These are phyloP conservation scores for Tychaedon coryphoeus DNA, from an alignment of 2,113 vertebrate genomes.

Conservation along the genomic window DNA sequence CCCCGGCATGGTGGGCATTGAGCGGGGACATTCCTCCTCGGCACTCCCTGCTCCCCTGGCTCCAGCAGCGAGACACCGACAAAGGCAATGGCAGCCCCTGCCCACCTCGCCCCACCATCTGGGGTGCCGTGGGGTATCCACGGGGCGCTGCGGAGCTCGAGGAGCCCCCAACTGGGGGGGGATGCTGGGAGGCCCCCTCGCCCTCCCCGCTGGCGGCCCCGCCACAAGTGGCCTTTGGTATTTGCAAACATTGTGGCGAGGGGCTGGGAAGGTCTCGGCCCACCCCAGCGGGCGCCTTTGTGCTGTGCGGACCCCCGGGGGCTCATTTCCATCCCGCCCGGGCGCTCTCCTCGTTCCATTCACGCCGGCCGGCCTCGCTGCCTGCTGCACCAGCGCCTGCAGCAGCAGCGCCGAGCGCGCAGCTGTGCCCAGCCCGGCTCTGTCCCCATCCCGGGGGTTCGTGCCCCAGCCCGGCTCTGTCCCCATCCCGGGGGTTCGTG, in stretches of 20 bases:
- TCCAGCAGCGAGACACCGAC: not conserved
- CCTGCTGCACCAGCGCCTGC: not conserved
- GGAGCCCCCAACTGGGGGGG: not conserved
- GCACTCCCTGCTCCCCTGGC: constrained; percentile 24
- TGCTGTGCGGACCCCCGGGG: not conserved
- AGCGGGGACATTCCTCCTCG: constrained; percentile 41
- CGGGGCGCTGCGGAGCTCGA: not conserved
- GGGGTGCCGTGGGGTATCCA: not conserved
- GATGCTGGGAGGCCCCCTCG: not conserved
- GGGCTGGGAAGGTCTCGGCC: constrained; percentile 58
- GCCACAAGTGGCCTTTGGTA: constrained; percentile 28
- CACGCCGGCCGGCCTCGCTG: not conserved
- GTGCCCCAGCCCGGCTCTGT: fast-evolving
- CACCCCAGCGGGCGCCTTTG: constrained; percentile 59
- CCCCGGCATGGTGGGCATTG: constrained; percentile 48
- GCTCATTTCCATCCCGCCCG: constrained; percentile 61
- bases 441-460: not conserved
- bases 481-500: not conserved
- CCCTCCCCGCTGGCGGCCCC: not conserved
- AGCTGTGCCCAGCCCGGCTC: not conserved
- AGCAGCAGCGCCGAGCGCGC: not conserved
- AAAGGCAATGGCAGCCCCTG: not conserved
- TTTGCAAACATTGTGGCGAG: constrained; percentile 64
- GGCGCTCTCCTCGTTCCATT: not conserved
- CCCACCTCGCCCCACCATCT: not conserved